Percentiles rank a stretch among this genome's conserved stretches.
Conservation (phyloP, 2,888 invertebrate species). For the Scaptomyza tumidula region DNA sequence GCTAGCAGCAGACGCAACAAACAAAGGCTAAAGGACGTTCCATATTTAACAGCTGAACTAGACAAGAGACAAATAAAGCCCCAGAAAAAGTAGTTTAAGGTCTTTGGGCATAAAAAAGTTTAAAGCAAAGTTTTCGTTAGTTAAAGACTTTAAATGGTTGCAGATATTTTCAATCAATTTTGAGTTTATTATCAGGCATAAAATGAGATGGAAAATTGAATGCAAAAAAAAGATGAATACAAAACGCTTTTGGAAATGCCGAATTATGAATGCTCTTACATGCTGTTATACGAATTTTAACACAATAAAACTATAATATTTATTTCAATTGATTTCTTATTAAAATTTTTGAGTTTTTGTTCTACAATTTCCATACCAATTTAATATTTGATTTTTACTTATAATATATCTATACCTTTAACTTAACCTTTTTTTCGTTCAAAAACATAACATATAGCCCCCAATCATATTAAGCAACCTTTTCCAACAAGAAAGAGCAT, state of each 20-base stretch:
- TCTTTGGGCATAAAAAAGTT: not conserved
- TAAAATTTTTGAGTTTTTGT: too few relatives aligned
- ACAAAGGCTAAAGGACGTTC: not conserved
- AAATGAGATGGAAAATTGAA: slow-evolving; percentile 16
- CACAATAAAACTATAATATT: too few relatives aligned
- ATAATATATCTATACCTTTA: too few relatives aligned
- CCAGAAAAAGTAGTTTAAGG: not conserved
- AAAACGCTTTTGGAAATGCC: not conserved
- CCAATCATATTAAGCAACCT: not conserved
- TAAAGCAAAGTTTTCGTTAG: not conserved
- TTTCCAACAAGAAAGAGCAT: slow-evolving; percentile 12
- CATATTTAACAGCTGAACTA: slow-evolving; percentile 18
- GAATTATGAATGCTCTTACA: slow-evolving; percentile 1
- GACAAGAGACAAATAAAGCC: not conserved
- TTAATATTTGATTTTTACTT: not conserved
- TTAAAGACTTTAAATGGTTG: slow-evolving; percentile 42
- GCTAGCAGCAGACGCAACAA: slow-evolving; percentile 6
- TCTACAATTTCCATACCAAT: not conserved
- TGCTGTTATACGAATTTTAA: too few relatives aligned
- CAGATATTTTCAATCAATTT: slow-evolving; percentile 65
- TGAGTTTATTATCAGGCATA: slow-evolving; percentile 55
- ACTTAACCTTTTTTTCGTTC: not conserved
- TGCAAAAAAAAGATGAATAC: not conserved
- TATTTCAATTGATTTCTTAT: too few relatives aligned
- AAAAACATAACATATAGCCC: not conserved